Conservation (phyloP, 2,888 invertebrate species). For the Anodontia alba region DNA sequence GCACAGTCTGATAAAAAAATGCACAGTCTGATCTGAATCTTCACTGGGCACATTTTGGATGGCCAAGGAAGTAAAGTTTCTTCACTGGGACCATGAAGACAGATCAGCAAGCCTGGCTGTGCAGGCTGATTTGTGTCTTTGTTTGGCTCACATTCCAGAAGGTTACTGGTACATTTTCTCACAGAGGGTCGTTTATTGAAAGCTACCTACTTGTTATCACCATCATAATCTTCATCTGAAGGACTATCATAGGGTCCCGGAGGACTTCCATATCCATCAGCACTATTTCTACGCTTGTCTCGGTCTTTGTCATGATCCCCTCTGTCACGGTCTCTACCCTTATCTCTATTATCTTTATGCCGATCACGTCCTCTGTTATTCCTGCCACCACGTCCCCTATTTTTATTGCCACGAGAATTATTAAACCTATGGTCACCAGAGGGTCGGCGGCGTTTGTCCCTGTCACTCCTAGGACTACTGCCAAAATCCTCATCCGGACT, state of each 20-base stretch:
- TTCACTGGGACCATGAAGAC: too few species aligned
- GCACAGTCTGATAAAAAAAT: too few species aligned
- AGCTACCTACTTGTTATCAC: background rate
- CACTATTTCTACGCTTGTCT: constrained; percentile 21
- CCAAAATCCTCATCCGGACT: constrained; percentile 41
- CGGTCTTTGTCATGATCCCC: constrained; percentile 34
- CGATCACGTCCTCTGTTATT: constrained; percentile 22
- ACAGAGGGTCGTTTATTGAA: too few species aligned
- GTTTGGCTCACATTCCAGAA: too few species aligned
- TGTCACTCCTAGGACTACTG: constrained; percentile 30
- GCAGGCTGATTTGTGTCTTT: too few species aligned
- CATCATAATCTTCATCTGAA: constrained; percentile 76
- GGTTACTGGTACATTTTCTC: too few species aligned
- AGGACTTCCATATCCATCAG: constrained; percentile 68
- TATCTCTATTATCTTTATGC: constrained; percentile 22
- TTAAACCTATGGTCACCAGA: constrained; percentile 23
- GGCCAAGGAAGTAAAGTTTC: too few species aligned
- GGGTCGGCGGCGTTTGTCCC: constrained; percentile 21
- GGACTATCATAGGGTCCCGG: constrained; percentile 83
- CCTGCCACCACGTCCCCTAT: constrained; percentile 25
- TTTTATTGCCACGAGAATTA: background rate
- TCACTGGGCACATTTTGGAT: too few species aligned
- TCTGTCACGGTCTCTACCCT: constrained; percentile 34
- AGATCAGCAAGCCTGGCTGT: too few species aligned
- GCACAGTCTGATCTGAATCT: too few species aligned